phyloP scores from a whole-genome alignment of 2,113 vertebrate genomes.

The Alosa alosa region DNA sequence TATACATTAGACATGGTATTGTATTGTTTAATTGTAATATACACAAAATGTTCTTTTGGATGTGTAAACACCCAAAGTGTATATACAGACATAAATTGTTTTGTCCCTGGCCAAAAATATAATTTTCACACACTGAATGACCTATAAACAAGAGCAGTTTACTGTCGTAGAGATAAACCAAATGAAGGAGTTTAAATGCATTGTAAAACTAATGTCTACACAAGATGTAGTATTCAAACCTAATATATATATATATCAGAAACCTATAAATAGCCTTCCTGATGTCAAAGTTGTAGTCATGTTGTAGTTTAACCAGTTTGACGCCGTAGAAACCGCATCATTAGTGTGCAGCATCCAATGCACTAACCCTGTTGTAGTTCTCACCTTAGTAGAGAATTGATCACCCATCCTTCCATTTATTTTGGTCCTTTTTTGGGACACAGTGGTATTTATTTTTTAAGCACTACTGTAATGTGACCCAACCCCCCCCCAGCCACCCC shows the following conservation, averaged over 20 bases:
- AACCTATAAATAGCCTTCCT: background rate
- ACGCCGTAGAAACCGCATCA: background rate
- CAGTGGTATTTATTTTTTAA: background rate
- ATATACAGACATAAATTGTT: conserved; percentile 6
- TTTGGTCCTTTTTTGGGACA: background rate
- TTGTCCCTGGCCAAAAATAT: background rate
- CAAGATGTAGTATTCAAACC: background rate
- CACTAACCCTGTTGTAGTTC: background rate
- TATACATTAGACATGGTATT: background rate
- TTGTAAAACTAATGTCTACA: background rate
- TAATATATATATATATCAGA: background rate
- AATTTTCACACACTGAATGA: background rate
- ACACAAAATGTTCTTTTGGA: background rate
- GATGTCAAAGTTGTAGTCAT: background rate
- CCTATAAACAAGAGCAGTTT: background rate
- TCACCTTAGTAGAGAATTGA: background rate
- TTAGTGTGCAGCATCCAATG: background rate
- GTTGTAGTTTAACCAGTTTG: background rate
- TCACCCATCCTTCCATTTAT: background rate
- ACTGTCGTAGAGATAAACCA: background rate
- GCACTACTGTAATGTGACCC: background rate
- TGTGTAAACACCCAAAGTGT: background rate
- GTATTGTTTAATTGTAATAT: background rate
- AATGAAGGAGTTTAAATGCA: background rate
- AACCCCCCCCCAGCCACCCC: background rate